Evolutionary conservation across 2,797 vertebrate species (phyloP).

Genomic region (Siniperca undulata): DNA sequence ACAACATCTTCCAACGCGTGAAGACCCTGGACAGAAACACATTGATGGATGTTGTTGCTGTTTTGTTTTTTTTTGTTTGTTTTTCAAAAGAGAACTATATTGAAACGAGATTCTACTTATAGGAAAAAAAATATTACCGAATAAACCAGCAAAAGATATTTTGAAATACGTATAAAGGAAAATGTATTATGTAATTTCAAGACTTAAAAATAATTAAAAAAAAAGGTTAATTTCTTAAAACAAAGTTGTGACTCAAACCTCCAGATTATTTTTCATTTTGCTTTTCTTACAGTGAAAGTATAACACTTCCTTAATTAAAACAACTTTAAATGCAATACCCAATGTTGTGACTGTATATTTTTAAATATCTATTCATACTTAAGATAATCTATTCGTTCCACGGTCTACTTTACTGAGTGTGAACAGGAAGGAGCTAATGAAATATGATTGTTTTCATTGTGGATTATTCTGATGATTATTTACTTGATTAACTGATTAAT

Average conservation of each 20-base stretch:
- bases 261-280: conserved; percentile 77
- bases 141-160: conserved; percentile 88
- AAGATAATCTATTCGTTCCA: background rate
- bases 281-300: conserved; percentile 73
- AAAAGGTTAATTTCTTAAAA: conserved; percentile 80
- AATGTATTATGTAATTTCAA: conserved; percentile 77
- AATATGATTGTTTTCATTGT: background rate
- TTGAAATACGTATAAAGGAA: conserved; percentile 85
- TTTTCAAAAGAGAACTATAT: conserved; percentile 81
- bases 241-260: conserved; percentile 71
- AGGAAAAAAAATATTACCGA: conserved; percentile 81
- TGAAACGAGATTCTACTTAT: conserved; percentile 83
- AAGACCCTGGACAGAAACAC: conserved; percentile 78
- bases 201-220: conserved; percentile 42
- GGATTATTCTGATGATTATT: background rate
- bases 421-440: background rate
- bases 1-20: conserved; percentile 30
- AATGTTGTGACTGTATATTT: conserved; percentile 66
- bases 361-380: conserved; percentile 25
- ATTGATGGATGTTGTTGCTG: conserved; percentile 72
- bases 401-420: background rate
- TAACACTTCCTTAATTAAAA: conserved; percentile 79
- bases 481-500: background rate
- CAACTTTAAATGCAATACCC: conserved; percentile 63
- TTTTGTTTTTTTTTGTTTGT: conserved; percentile 57